Base-by-base conservation (phyloP, 1,140 invertebrate genomes). In the Elysia chlorotica region DNA sequence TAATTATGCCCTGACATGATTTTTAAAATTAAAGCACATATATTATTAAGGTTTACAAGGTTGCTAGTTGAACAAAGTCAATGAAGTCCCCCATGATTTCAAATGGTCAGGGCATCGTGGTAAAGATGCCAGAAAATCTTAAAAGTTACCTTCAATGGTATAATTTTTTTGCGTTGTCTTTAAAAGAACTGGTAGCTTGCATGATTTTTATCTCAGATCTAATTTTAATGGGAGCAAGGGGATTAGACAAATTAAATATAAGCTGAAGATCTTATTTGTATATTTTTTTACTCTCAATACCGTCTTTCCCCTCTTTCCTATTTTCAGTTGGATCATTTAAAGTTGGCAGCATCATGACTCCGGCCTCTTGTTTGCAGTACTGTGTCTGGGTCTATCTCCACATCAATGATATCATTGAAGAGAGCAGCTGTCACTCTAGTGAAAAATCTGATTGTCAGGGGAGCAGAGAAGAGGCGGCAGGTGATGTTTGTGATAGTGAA, bases 381-480 rank as follows among this genome's bases (percentile, higher is more conserved):
- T 67, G 65, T 37, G 30, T 67, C 10, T 67, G 65, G 65, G 19
- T 67, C 6, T 67, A 33, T 53, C 23, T 67, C 36, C 2, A 41
- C 23, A 23, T 10, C 1, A 2, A 0, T 1, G 21, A 2, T 2
- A 28, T 14, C 21, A 28, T 25, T 17, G 63, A 65, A 10, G 1
- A 25, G 23, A 3, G 17, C 21, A 1, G 33, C n/a, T 33, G 41
- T 33, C 41, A 67, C n/a, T 25, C 53, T 33, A 33, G 23, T 21
- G 30, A 31, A 19, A 28, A 41, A 4, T 38, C 53, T 56, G 41
- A 54, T 31, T 14, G 3, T 4, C 10, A 67, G 2, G 37, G 41
- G 10, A 25, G 56, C 10, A 25, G 23, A 19, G 28, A 28, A 10
- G 6, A 14, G 10, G 28, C 6, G 19, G 23, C 53, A 30, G 65